These are phyloP conservation scores for Dendropsophus ebraccatus DNA, from an alignment of 2,113 vertebrate species.

Conservation along the genomic window DNA sequence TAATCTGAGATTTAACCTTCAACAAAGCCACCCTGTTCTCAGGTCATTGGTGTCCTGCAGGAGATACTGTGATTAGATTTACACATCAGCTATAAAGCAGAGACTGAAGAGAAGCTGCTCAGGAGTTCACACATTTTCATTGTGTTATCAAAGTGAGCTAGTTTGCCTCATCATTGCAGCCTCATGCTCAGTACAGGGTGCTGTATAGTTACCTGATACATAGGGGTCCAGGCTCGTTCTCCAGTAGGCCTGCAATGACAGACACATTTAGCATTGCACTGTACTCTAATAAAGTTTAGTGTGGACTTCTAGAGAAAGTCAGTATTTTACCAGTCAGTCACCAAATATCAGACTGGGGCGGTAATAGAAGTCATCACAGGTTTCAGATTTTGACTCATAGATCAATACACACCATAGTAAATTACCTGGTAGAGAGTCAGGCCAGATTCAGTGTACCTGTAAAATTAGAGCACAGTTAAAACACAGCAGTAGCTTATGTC, in stretches of 20 bases:
- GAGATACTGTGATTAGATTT: neutral
- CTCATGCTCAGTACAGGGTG: no score
- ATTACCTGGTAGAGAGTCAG: neutral
- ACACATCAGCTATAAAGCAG: neutral
- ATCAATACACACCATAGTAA: neutral
- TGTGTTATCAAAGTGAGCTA: conserved; percentile 81
- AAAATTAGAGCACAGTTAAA: no score
- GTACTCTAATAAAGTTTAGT: no score
- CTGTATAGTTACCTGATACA: neutral
- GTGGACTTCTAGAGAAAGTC: no score
- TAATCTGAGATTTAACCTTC: neutral
- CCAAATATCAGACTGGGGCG: conserved; percentile 71
- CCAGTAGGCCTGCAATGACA: neutral
- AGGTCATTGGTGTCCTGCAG: neutral
- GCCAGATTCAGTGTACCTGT: no score
- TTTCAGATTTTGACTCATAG: neutral
- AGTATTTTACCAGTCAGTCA: conserved; percentile 68
- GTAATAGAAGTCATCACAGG: conserved; percentile 60
- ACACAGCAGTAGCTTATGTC: no score
- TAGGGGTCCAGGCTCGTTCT: neutral
- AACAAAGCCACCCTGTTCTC: neutral
- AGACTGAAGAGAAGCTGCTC: conserved; percentile 64
- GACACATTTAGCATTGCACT: neutral
- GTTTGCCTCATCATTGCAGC: conserved; percentile 75
- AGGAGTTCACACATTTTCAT: conserved; percentile 77